A percentile compares a stretch with the other conserved stretches of the same genome.
phyloP scores from a whole-genome alignment of 1,140 invertebrate genomes.

The Hyphantria cunea region DNA sequence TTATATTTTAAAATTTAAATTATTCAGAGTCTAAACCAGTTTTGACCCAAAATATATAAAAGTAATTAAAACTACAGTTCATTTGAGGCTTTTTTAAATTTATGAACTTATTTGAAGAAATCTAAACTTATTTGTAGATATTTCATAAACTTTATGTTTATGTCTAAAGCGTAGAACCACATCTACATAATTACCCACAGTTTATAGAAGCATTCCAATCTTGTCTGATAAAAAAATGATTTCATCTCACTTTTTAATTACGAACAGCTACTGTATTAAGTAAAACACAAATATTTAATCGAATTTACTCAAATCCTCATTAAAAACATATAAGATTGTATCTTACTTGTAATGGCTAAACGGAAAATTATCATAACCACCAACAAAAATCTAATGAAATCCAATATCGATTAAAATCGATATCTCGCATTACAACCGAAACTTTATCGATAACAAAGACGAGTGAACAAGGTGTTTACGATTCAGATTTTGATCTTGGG shows the following conservation, averaged over 20 bases:
- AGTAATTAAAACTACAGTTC: too few species aligned
- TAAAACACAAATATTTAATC: background rate
- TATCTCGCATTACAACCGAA: conserved; percentile 29
- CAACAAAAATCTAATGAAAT: conserved; percentile 10
- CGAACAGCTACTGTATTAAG: background rate
- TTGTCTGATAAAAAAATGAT: background rate
- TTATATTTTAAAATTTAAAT: too few species aligned
- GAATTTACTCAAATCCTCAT: background rate
- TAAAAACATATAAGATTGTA: background rate
- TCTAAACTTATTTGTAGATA: too few species aligned
- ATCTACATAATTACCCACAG: too few species aligned
- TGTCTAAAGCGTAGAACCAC: too few species aligned
- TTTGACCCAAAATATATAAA: too few species aligned
- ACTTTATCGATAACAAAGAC: conserved; percentile 59
- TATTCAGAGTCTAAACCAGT: too few species aligned
- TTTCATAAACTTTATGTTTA: too few species aligned
- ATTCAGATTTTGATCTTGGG: conserved; percentile 66
- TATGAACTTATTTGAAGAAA: too few species aligned
- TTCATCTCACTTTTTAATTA: background rate
- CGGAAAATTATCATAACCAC: conserved; percentile 21
- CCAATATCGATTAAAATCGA: conserved; percentile 35
- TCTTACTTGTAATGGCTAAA: background rate
- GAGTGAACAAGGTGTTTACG: conserved; percentile 77
- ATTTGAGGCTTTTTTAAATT: too few species aligned
- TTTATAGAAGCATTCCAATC: background rate